A percentile compares a stretch with the other conserved stretches of the same genome.
phyloP scores from a whole-genome alignment of 2,797 vertebrate species.

The Onychomys arenicola region DNA sequence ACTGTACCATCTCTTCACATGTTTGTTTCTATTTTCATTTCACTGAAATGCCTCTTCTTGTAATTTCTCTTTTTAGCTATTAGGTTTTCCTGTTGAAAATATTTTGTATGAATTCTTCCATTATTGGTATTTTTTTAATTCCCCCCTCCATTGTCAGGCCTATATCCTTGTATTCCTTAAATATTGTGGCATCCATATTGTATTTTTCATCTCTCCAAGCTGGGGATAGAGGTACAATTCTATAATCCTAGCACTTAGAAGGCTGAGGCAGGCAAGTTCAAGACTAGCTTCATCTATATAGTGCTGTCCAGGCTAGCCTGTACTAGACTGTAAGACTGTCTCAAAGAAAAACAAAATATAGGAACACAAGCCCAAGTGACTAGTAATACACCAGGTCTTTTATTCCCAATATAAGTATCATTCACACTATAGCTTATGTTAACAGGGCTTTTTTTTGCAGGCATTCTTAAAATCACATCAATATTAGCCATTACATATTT shows the following conservation, averaged over 20 bases:
- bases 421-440: neutral
- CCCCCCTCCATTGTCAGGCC: neutral
- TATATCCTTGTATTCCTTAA: neutral
- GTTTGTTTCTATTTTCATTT: neutral
- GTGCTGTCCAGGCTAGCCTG: neutral
- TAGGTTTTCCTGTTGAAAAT: neutral
- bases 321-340: neutral
- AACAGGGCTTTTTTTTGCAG: neutral
- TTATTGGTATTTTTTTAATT: neutral
- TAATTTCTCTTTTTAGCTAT: neutral
- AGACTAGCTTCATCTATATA: neutral
- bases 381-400: neutral
- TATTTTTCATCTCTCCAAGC: neutral
- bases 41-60: neutral
- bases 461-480: neutral
- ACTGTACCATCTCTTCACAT: neutral
- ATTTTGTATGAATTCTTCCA: neutral
- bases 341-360: neutral
- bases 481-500: neutral
- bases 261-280: neutral
- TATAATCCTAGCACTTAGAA: neutral
- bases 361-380: too few relatives aligned
- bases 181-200: neutral
- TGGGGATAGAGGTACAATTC: neutral
- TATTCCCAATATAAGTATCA: neutral